Conservation (phyloP, 1,140 invertebrate species). For the Ceratosolen solmsi region DNA sequence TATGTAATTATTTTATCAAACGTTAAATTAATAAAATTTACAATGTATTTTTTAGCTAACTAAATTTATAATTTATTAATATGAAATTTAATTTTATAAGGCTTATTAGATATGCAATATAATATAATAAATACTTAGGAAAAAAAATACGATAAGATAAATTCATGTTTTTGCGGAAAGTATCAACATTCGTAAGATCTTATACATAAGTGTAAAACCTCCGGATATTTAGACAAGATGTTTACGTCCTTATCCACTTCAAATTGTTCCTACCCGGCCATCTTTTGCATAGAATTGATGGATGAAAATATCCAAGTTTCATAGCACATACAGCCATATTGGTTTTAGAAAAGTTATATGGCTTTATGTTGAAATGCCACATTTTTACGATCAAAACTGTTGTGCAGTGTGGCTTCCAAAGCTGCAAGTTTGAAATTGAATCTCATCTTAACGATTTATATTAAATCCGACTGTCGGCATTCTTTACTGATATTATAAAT, state of each 20-base stretch:
- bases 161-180: too few species aligned
- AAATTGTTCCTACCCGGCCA: constrained; percentile 7
- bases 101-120: too few species aligned
- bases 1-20: too few species aligned
- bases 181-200: too few species aligned
- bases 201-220: not conserved
- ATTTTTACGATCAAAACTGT: constrained; percentile 23
- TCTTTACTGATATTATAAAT: constrained; percentile 19
- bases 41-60: too few species aligned
- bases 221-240: constrained; percentile 3
- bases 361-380: constrained; percentile 29
- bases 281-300: constrained; percentile 36
- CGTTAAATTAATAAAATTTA: too few species aligned
- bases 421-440: constrained; percentile 4
- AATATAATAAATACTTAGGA: too few species aligned
- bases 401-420: not conserved
- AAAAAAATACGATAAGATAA: too few species aligned
- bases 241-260: not conserved
- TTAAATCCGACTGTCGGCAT: constrained; percentile 22
- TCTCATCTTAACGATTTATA: constrained; percentile 20
- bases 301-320: constrained; percentile 38
- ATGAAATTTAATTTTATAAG: too few species aligned
- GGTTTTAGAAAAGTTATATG: constrained; percentile 41
- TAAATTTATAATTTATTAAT: too few species aligned
- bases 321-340: constrained; percentile 5